A percentile compares a stretch with the other conserved stretches of the same genome.
phyloP scores from a whole-genome alignment of 2,113 vertebrate genomes.

The Todiramphus chloris region DNA sequence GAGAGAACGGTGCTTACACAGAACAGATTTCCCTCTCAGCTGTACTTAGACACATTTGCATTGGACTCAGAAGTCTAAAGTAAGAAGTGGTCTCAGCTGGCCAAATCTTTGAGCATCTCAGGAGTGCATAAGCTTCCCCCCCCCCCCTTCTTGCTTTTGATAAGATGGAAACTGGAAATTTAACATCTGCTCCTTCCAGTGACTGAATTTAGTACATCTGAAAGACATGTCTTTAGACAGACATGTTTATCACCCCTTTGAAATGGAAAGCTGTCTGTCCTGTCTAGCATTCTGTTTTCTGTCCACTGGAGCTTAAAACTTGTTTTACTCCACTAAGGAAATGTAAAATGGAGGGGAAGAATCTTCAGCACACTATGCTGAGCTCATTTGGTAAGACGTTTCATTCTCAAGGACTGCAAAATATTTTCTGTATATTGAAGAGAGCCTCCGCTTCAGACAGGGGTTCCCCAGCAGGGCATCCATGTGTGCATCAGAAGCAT shows the following conservation, averaged over 20 bases:
- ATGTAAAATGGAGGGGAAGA: not conserved
- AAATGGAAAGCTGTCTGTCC: not conserved
- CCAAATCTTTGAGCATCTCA: not conserved
- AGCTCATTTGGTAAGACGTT: not conserved
- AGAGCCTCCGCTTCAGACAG: not conserved
- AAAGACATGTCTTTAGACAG: not conserved
- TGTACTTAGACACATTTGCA: not conserved
- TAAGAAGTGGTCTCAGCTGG: slow-evolving; percentile 36
- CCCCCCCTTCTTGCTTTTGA: not conserved
- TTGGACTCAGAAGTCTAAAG: slow-evolving; percentile 4
- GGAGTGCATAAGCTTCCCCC: not conserved
- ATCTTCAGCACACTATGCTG: not conserved
- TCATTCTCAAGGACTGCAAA: too few species aligned
- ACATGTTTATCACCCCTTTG: not conserved
- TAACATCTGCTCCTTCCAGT: slow-evolving; percentile 26
- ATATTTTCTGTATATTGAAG: not conserved
- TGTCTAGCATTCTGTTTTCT: not conserved
- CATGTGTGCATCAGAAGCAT: not conserved
- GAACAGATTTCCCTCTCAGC: not conserved
- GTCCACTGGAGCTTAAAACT: slow-evolving; percentile 1
- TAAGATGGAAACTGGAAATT: slow-evolving; percentile 10
- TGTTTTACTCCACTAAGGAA: not conserved
- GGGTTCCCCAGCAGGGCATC: not conserved
- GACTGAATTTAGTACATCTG: not conserved
- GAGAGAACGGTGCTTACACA: not conserved